Evolutionary conservation across 1,140 invertebrate species (phyloP), one percentile per base, ranked within the genome.

Genomic region (Lanistes nyassanus): DNA sequence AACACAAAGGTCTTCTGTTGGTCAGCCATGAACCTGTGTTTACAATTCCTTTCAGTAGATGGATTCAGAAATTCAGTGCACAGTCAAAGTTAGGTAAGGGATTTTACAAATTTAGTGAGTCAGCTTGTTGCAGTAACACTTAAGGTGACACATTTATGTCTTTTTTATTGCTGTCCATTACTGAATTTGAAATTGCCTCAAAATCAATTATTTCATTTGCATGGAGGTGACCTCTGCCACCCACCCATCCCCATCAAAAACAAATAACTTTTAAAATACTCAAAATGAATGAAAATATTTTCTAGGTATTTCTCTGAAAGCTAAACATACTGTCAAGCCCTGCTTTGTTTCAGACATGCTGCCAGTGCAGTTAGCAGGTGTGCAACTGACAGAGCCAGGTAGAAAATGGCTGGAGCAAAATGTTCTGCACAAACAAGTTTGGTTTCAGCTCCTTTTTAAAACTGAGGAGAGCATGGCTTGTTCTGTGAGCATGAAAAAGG

Each of bases 331-430:
- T n/a, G n/a, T n/a, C n/a, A n/a, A n/a, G n/a, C n/a, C n/a, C n/a
- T n/a, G n/a, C n/a, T 47, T 31, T 60, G 56, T 60, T 60, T 9
- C 56, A 65, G 62, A 36, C 11, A 2, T 65, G 62, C 62, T 65
- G 34, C 36, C 62, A 31, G 62, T 65, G 31, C 26, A 65, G 62
- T 16, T 65, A 36, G 62, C 21, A 34, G 29, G 31, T 23, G 62
- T 65, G n/a, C 21, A 65, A 9, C 6, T 65, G 9, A 31, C 62
- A 31, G 29, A 26, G 21, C 21, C 1, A 29, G 62, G 29, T 31
- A 36, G 3, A 23, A 9, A 65, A 23, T 65, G 62, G 62, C 62
- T 65, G n/a, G 36, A 31, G 9, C 7, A 31, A 0, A 65, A 65
- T 23, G 62, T 65, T 23, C 34, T 65, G 9, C 26, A 65, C 62